Base-by-base conservation (phyloP, 2,797 vertebrate species). In the Pangasius larnaudii region DNA sequence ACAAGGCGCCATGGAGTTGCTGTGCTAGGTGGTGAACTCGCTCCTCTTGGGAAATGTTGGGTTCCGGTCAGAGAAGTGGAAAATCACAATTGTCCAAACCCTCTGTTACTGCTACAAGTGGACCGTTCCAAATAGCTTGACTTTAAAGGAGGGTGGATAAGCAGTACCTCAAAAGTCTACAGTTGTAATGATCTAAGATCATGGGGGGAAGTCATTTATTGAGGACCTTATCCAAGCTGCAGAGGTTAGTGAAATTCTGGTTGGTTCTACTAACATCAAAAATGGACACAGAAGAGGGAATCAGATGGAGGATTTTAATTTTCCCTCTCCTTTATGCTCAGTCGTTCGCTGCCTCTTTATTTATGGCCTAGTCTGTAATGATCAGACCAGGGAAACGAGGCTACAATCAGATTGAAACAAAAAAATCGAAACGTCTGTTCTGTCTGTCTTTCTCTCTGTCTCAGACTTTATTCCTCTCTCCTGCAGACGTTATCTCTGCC, bases 1-100 rank as follows among this genome's bases (percentile, higher is more conserved):
- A 93, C 83, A 71, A 88, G 82, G 90, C 90, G 93, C 93, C 94
- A 95, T 95, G 69, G 88, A 86, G 83, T 86, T 67, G 86, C 87
- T 27, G 87, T 51, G 82, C 69, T 84, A 67, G 82, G 88, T 85
- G 72, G 88, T 42, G 71, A 89, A 78, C 16, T 82, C n/a, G 36
- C 56, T 89, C 85, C 79, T 86, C 88, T 39, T n/a, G 80, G 49
- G 42, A 49, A 87, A 87, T 16, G 63, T 77, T 67, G 58, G 27
- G 77, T 18, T 88, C 80, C 86, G 72, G 83, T 77, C 85, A 78
- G 84, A 65, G 80, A 78, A 86, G 89, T 82, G 87, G 74, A 82
- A 53, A 61, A 72, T 86, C 39, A 46, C 59, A 79, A 74, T 65
- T 46, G 87, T 84, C 69, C 69, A 46, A 61, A 85, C 36, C 69